Base-by-base conservation (phyloP, 2,113 vertebrate species). In the Benitochromis conjunctus region DNA sequence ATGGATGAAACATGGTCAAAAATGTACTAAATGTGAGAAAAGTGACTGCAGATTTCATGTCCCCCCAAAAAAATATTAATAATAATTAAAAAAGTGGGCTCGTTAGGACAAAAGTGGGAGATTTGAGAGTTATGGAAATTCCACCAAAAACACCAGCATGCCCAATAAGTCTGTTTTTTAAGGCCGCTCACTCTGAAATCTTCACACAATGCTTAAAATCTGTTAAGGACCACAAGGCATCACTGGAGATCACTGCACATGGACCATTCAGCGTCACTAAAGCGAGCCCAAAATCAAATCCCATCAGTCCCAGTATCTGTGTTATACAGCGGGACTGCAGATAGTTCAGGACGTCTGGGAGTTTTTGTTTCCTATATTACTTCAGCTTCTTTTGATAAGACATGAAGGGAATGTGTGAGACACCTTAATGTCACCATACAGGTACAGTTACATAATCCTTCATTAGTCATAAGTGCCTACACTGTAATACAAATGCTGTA, bases 1-100 rank as follows among this genome's bases (percentile, higher is more conserved):
- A 90, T 90, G 48, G 26, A 89, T 90, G 79, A 92, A 43, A 80
- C 31, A 13, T 26, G 66, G 54, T 31, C 43, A 54, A 18, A 69
- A 64, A 78, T 60, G 9, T 24, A 24, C 8, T 53, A 83, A 87
- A 87, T 85, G 11, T 85, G 76, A 69, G 51, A 87, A 74, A 84
- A 82, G 51, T 54, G 57, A 14, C 43, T 80, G 81, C 85, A 85
- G 80, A 84, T 92, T 91, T 92, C 12, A 88, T 77, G 24, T 14
- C 80, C 57, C 29, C 31, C 31, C 5, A 31, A 31, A 38, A 64
- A 38, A 38, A 64, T n/a, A 64, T 12, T 64, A n/a, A 10, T 38
- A 36, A 0, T 36, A 64, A 64, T 64, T 64, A 64, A 64, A 13
- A 55, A 83, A 51, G 31, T 74, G 43, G 46, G 69, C 84, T 88